A percentile compares a stretch with the other conserved stretches of the same genome.
Evolutionary conservation across 2,113 vertebrate species (phyloP).

Genomic region (Phrynosoma platyrhinos): DNA sequence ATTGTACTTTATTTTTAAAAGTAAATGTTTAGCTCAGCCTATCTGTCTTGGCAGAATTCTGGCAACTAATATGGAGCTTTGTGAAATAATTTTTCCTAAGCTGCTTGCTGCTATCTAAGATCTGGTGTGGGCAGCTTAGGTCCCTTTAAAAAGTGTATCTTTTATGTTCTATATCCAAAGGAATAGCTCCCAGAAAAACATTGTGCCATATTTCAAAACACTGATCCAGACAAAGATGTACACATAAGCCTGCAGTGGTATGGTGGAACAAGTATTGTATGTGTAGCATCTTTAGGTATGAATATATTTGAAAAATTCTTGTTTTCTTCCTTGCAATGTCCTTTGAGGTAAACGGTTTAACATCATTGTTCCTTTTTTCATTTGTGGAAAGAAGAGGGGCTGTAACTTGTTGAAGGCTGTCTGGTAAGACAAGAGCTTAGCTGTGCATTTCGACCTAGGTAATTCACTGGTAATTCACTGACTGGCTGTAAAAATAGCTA

Average conservation of each 20-base stretch:
- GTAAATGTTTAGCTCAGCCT: too few relatives aligned
- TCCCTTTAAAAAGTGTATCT: neutral
- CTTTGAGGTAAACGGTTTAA: neutral
- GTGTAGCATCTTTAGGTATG: neutral
- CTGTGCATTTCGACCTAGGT: neutral
- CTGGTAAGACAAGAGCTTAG: neutral
- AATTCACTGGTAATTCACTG: neutral
- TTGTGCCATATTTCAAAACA: neutral
- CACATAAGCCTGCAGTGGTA: neutral
- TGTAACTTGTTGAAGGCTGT: neutral
- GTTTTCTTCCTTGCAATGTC: neutral
- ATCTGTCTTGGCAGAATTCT: too few relatives aligned
- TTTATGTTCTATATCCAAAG: neutral
- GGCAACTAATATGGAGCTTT: neutral
- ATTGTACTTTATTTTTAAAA: too few relatives aligned
- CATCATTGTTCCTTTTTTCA: neutral
- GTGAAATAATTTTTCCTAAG: neutral
- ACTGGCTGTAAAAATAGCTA: constrained; percentile 3
- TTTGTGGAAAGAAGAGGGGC: neutral
- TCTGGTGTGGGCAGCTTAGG: neutral
- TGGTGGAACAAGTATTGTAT: neutral
- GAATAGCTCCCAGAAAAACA: neutral
- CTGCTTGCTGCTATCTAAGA: too few relatives aligned
- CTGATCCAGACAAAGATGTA: neutral
- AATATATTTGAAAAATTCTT: neutral